Evolutionary conservation across 2,113 vertebrate species (phyloP).

Genomic region (Chaetops frenatus): DNA sequence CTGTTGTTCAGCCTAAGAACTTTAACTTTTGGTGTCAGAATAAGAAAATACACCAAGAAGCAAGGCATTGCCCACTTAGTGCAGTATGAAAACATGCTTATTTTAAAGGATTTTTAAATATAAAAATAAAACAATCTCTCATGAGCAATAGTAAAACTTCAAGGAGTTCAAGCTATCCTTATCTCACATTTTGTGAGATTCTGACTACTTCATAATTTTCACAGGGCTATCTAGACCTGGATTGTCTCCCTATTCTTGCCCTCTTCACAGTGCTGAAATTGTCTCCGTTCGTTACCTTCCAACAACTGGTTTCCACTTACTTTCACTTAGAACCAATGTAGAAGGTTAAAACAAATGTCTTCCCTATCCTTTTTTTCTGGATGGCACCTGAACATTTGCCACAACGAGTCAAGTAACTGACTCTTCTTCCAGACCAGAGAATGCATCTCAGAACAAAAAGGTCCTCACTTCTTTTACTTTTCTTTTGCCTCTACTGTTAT

Average conservation of each 20-base stretch:
- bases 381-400: neutral
- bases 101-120: neutral
- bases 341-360: neutral
- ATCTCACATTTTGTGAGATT: neutral
- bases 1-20: neutral
- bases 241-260: neutral
- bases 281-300: neutral
- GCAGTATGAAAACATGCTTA: neutral
- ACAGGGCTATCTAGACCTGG: neutral
- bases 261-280: neutral
- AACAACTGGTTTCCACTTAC: neutral
- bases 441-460: neutral
- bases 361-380: neutral
- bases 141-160: neutral
- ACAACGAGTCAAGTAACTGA: neutral
- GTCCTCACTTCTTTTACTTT: neutral
- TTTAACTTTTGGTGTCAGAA: neutral
- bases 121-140: conserved; percentile 33
- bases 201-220: neutral
- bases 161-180: neutral
- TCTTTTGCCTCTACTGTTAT: neutral
- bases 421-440: neutral
- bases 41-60: neutral
- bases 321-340: neutral
- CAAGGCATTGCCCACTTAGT: neutral